Percentiles rank a stretch among this genome's conserved stretches.
Conservation (phyloP, 2,888 invertebrate species). For the Hecatera dysodea region DNA sequence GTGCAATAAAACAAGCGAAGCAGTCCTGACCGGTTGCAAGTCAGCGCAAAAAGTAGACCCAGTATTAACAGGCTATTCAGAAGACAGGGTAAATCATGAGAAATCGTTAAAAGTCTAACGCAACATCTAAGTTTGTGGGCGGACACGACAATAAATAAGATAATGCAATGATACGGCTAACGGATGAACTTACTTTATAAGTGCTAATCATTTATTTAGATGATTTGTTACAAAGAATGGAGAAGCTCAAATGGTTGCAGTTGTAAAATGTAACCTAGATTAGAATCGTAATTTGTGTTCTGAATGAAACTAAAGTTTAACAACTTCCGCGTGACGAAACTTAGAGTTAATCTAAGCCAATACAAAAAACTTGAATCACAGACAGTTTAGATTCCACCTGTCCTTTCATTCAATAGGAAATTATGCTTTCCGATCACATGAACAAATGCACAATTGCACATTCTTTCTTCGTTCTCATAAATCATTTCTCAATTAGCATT, state of each 20-base stretch:
- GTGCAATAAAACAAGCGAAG: conserved; percentile 62
- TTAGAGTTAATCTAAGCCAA: not conserved
- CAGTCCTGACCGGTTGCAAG: conserved; percentile 76
- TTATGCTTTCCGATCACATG: conserved; percentile 1
- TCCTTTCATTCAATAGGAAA: conserved; percentile 8
- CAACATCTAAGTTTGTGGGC: conserved; percentile 73
- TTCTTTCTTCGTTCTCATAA: conserved; percentile 36
- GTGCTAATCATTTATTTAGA: conserved; percentile 29
- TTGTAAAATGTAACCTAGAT: conserved; percentile 16
- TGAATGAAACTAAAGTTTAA: not conserved
- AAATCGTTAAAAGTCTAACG: conserved; percentile 76
- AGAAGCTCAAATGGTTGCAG: conserved; percentile 16
- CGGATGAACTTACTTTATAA: conserved; percentile 57
- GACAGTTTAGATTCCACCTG: not conserved
- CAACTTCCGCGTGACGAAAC: not conserved
- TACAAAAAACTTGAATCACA: not conserved
- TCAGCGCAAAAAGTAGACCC: conserved; percentile 82
- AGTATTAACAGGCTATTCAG: conserved; percentile 74
- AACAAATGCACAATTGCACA: conserved; percentile 10
- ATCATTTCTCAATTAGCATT: conserved; percentile 56
- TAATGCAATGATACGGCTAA: conserved; percentile 65
- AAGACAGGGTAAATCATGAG: conserved; percentile 81
- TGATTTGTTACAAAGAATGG: conserved; percentile 23
- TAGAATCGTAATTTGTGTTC: conserved; percentile 21
- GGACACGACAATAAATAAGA: conserved; percentile 78